A percentile compares a stretch with the other conserved stretches of the same genome.
These are phyloP conservation scores for Catagonus wagneri DNA, from an alignment of 2,113 vertebrate genomes.

Conservation along the genomic window DNA sequence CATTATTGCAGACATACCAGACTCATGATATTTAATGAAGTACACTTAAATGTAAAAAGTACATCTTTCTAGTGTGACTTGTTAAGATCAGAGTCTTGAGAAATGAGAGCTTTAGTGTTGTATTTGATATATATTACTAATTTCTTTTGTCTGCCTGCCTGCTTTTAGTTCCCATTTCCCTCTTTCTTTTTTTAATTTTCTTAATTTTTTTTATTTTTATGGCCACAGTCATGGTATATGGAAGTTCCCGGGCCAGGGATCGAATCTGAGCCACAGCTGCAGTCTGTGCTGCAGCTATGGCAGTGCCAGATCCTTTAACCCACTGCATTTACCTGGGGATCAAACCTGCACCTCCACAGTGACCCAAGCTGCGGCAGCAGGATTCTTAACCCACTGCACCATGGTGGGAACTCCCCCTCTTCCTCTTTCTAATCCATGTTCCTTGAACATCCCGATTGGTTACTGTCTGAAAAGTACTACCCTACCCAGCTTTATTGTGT, in stretches of 20 bases:
- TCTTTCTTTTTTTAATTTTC: neutral
- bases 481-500: neutral
- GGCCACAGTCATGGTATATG: no score
- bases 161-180: neutral
- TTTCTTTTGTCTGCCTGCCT: neutral
- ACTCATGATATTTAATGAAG: neutral
- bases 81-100: constrained; percentile 3
- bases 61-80: neutral
- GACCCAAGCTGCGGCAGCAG: no score
- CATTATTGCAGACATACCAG: neutral
- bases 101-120: constrained; percentile 1
- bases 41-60: neutral
- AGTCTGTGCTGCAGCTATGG: no score
- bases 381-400: no score
- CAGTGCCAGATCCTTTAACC: no score
- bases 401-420: neutral
- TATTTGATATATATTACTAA: neutral
- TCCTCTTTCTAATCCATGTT: constrained; percentile 11
- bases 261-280: no score
- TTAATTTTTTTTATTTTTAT: no score
- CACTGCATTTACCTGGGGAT: no score
- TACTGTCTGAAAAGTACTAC: neutral
- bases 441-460: neutral
- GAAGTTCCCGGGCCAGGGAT: no score
- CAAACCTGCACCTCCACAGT: no score